Percentiles rank a stretch among this genome's conserved stretches.
phyloP scores from a whole-genome alignment of 2,113 vertebrate species.

The Pheucticus melanocephalus region DNA sequence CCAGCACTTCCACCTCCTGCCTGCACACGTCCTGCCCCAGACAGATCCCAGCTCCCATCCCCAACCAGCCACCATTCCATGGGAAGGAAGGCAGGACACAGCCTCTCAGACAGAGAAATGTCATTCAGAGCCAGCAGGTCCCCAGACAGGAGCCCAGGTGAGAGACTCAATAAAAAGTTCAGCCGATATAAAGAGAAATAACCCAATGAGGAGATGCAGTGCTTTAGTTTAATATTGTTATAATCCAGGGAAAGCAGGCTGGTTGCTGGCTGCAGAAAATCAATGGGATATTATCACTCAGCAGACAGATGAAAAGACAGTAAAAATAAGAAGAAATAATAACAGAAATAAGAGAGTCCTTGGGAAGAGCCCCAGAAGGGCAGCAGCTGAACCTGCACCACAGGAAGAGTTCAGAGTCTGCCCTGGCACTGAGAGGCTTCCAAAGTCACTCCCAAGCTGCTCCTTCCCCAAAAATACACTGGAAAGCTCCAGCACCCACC shows the following conservation, averaged over 20 bases:
- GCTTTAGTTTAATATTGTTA: background rate
- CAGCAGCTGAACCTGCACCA: background rate
- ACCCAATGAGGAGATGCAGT: background rate
- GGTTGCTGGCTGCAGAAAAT: background rate
- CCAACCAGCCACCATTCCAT: fast-evolving
- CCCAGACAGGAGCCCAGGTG: background rate
- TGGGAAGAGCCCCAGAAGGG: background rate
- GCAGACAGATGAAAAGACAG: background rate
- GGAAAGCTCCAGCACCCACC: background rate
- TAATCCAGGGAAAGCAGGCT: background rate
- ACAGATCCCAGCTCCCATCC: background rate
- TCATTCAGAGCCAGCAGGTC: background rate
- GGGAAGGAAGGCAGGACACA: background rate
- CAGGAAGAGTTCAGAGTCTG: background rate
- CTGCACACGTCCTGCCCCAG: background rate
- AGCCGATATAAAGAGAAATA: background rate
- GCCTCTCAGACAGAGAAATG: fast-evolving
- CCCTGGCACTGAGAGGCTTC: background rate
- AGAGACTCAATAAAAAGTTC: background rate
- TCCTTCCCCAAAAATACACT: background rate
- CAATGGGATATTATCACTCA: background rate
- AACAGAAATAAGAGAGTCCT: background rate
- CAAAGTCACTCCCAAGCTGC: background rate
- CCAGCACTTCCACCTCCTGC: background rate
- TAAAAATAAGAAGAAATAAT: background rate